These are phyloP conservation scores for Turritopsis rubra DNA, from an alignment of 30 jellyfish, hydroid and myxozoan species.

Conservation along the genomic window DNA sequence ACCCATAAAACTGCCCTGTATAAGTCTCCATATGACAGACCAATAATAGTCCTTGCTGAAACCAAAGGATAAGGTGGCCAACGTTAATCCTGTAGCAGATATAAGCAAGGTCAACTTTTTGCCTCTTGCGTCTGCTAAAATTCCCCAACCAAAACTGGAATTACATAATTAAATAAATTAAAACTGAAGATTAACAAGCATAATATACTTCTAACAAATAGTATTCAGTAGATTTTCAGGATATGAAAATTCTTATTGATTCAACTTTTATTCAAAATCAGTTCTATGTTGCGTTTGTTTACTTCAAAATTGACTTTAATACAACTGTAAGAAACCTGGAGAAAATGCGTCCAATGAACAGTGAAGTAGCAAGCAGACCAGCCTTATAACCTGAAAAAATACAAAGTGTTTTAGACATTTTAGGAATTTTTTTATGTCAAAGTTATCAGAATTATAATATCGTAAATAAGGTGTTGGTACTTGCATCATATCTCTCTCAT, in stretches of 20 bases:
- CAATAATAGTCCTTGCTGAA: constrained; percentile 11
- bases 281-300: too few relatives aligned
- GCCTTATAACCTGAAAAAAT: neutral
- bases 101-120: neutral
- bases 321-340: neutral
- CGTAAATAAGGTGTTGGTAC: too few relatives aligned
- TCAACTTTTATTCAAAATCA: too few relatives aligned
- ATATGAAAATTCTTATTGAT: too few relatives aligned
- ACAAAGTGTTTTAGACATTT: neutral
- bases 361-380: neutral
- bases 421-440: neutral
- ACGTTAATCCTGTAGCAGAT: constrained; percentile 3
- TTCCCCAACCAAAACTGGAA: constrained; percentile 9
- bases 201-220: too few relatives aligned
- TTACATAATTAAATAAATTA: too few relatives aligned
- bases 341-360: neutral
- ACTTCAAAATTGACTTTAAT: too few relatives aligned
- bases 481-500: too few relatives aligned
- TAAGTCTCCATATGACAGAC: neutral
- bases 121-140: constrained; percentile 13
- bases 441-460: too few relatives aligned
- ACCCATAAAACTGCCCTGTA: constrained; percentile 20
- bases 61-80: constrained; percentile 13
- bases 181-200: neutral
- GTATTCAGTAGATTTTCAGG: too few relatives aligned